Percentiles rank a stretch among this genome's conserved stretches.
Conservation (phyloP, 23 tunicate species). For the Trididemnum miniatum region DNA sequence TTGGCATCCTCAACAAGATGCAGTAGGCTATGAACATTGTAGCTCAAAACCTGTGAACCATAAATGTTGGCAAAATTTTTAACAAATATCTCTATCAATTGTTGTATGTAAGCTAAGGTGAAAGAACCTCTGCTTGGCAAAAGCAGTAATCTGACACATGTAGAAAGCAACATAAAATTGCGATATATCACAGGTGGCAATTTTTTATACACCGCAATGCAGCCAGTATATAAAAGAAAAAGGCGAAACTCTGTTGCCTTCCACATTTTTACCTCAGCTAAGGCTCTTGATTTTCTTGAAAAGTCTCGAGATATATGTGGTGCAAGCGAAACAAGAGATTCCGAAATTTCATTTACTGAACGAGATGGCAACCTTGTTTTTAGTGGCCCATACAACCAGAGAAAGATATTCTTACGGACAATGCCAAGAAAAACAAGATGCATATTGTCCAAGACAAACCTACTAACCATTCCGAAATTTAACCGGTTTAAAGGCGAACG, state of each 20-base stretch:
- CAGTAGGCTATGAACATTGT: slow-evolving; percentile 40
- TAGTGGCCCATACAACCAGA: slow-evolving; percentile 31
- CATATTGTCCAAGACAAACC: slow-evolving; percentile 55
- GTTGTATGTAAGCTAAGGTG: not conserved
- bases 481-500: slow-evolving; percentile 23
- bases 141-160: not conserved
- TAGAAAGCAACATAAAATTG: slow-evolving; percentile 15
- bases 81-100: not conserved
- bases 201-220: slow-evolving; percentile 1
- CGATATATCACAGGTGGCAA: not conserved
- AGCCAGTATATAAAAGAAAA: slow-evolving; percentile 33
- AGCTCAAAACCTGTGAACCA: not conserved
- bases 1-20: slow-evolving; percentile 34
- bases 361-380: slow-evolving; percentile 12
- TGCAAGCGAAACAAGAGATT: not conserved
- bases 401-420: slow-evolving; percentile 18
- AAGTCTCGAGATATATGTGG: slow-evolving; percentile 35
- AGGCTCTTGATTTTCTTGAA: slow-evolving; percentile 10
- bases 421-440: slow-evolving; percentile 46
- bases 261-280: slow-evolving; percentile 33
- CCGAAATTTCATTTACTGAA: not conserved
- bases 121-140: not conserved
- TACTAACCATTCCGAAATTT: slow-evolving; percentile 33
- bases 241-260: slow-evolving; percentile 46
- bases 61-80: slow-evolving; percentile 20